A percentile compares a stretch with the other conserved stretches of the same genome.
Evolutionary conservation across 37 sponge, comb jelly and placozoan species (phyloP).

Genomic region (Halichondria panicea): DNA sequence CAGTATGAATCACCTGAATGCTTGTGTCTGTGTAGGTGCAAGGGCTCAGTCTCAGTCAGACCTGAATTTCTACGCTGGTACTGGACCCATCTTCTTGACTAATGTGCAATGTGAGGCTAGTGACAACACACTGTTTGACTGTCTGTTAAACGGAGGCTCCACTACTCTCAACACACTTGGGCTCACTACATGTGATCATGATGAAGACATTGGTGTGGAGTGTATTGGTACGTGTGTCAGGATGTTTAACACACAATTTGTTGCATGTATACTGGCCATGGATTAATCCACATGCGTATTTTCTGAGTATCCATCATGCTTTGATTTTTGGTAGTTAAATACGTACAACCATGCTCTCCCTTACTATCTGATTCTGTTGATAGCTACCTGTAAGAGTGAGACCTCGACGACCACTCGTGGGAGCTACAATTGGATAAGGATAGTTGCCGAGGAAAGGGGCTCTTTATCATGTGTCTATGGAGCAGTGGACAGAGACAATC

Average conservation of each 20-base stretch:
- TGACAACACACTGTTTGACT: slow-evolving; percentile 11
- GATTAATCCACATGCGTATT: no score
- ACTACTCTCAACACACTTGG: neutral
- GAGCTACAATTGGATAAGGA: neutral
- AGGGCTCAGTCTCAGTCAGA: neutral
- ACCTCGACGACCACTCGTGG: neutral
- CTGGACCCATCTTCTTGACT: slow-evolving; percentile 18
- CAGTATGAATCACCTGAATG: no score
- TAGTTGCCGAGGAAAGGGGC: neutral
- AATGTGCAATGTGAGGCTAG: neutral
- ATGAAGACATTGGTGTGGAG: neutral
- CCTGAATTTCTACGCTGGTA: neutral
- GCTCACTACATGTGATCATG: slow-evolving; percentile 1
- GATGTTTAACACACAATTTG: no score
- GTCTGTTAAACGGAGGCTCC: neutral
- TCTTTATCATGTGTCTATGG: slow-evolving; percentile 7
- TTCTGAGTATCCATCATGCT: neutral
- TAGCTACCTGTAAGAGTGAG: slow-evolving; percentile 7
- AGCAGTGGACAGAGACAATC: neutral
- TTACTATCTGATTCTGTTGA: neutral
- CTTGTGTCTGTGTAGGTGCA: neutral
- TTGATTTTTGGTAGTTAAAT: neutral
- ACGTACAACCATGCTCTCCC: neutral
- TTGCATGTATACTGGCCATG: no score
- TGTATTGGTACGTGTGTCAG: slow-evolving; percentile 16